Conservation (phyloP, 1,140 invertebrate genomes). For the Liolophura sinensis region DNA sequence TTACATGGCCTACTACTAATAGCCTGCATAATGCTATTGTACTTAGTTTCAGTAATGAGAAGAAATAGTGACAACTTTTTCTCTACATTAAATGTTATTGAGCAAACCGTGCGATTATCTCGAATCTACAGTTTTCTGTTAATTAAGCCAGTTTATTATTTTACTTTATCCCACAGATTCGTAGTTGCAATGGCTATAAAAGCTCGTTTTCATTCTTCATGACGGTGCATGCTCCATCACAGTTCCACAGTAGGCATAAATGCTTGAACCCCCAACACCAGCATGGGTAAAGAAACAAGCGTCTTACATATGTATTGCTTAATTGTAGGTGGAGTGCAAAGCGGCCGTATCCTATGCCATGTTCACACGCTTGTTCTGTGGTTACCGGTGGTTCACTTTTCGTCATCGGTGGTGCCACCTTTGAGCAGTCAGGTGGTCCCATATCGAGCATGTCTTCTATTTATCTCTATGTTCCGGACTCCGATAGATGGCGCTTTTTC, state of each 20-base stretch:
- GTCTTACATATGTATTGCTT: no score
- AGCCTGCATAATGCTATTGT: not conserved
- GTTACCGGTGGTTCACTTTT: constrained; percentile 15
- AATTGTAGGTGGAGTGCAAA: constrained; percentile 24
- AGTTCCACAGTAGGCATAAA: not conserved
- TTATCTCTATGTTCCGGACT: constrained; percentile 17
- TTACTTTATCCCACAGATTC: no score
- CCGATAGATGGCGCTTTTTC: constrained; percentile 23
- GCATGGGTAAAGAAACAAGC: no score
- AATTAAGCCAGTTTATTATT: no score
- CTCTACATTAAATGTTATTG: no score
- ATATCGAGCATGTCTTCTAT: constrained; percentile 20
- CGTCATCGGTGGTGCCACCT: constrained; percentile 25
- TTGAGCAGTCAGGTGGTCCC: constrained; percentile 2
- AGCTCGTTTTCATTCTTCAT: no score
- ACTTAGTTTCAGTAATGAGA: no score
- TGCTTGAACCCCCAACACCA: not conserved
- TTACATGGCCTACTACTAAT: not conserved
- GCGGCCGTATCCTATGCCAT: constrained; percentile 18
- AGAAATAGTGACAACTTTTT: no score
- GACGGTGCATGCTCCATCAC: no score
- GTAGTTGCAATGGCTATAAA: no score
- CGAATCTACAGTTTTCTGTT: no score
- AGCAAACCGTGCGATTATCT: no score
- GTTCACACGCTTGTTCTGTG: constrained; percentile 22